Base-by-base conservation (phyloP, 2,113 vertebrate species). In the Paedocypris sp. region DNA sequence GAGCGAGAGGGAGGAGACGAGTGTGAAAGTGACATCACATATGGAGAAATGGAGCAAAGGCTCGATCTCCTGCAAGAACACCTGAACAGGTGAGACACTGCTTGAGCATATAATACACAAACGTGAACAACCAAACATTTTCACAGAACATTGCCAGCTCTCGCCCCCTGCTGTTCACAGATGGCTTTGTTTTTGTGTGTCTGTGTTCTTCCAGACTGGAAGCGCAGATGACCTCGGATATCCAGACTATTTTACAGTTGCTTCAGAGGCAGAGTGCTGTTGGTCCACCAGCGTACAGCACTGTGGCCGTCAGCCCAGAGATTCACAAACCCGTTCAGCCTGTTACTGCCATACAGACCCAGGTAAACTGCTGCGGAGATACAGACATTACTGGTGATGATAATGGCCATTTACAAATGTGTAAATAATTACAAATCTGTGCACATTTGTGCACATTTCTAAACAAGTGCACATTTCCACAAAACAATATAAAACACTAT, bases 51-150 rank as follows among this genome's bases (percentile, higher is more conserved):
- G 77, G 95, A 98, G 70, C 92, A 94, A 70, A 84, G 92, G 35
- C 77, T 97, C 75, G 92, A 97, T 83, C 79, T 93, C 75, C 91
- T 98, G 78, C 95, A 97, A 79, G 92, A 92, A 60, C 92, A 98
- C 72, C 91, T 98, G 59, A 97, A 91, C 87, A 96, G 95, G 95
- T 98, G 32, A 60, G 41, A 18, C 36, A 41, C 41, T 6, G 15
- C 12, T 4, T 42, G 38, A 22, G 28, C 4, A 22, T 3, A 12
- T 32, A 43, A 43, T 19, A n/a, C 15, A 35, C 22, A 31, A 23
- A 25, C 50, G 33, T 52, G 13, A n/a, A 22, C 18, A 20, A 32
- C 10, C 32, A 15, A 52, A 52, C 50, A 12, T 31, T 18, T 12
- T 32, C 6, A 6, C 19, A 15, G 2, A 4, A 46, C 36, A 10